A percentile compares a stretch with the other conserved stretches of the same genome.
Evolutionary conservation across 2,797 vertebrate genomes (phyloP).

Genomic region (Sardinella longiceps): DNA sequence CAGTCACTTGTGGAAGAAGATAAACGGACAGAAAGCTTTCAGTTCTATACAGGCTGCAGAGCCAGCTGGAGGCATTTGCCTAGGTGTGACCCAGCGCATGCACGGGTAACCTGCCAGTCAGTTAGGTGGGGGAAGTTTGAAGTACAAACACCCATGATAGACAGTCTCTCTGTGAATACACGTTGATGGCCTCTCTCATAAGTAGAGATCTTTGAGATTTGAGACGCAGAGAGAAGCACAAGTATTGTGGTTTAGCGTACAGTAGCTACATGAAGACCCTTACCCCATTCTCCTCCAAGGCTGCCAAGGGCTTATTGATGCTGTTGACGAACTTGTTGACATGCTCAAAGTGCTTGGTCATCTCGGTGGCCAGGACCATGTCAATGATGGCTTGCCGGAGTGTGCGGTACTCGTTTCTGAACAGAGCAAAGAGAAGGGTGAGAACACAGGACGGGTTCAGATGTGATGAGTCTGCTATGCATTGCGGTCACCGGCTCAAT

Average conservation of each 20-base stretch:
- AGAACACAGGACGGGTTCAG: background rate
- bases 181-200: background rate
- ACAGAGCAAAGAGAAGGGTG: background rate
- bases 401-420: constrained; percentile 92
- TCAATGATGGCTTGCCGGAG: constrained; percentile 94
- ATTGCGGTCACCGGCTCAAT: constrained; percentile 33
- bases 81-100: background rate
- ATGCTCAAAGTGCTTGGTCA: constrained; percentile 98
- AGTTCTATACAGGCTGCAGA: too few species aligned
- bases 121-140: background rate
- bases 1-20: background rate
- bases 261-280: constrained; percentile 56
- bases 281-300: constrained; percentile 89
- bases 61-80: background rate
- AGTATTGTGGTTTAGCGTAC: background rate
- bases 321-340: constrained; percentile 99
- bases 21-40: background rate
- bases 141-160: background rate
- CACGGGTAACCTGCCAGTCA: background rate
- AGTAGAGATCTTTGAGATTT: background rate
- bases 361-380: constrained; percentile 98
- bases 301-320: constrained; percentile 93
- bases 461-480: background rate
- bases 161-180: background rate
- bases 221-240: background rate